phyloP scores from a whole-genome alignment of 2,888 invertebrate genomes.

The Muschampia plurimacula region DNA sequence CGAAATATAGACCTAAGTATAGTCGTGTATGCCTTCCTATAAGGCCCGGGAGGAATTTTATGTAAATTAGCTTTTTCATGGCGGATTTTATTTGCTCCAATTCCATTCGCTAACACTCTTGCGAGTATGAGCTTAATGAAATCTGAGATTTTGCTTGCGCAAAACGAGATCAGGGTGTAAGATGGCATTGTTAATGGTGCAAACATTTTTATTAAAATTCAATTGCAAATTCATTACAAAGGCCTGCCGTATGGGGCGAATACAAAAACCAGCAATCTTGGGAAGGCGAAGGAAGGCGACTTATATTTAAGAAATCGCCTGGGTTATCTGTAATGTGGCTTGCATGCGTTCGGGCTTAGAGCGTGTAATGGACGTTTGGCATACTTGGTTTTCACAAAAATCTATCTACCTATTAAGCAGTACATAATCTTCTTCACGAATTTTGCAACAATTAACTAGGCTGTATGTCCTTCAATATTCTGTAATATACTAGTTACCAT shows the following conservation, averaged over 20 bases:
- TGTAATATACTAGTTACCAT: constrained; percentile 35
- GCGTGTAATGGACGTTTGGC: background rate
- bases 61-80: constrained; percentile 68
- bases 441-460: background rate
- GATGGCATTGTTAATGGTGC: constrained; percentile 15
- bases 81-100: constrained; percentile 56
- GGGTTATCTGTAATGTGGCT: background rate
- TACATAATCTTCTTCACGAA: background rate
- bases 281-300: no score
- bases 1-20: constrained; percentile 38
- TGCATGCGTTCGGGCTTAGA: background rate
- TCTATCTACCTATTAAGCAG: background rate
- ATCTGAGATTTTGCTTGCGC: constrained; percentile 32
- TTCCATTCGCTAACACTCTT: constrained; percentile 43
- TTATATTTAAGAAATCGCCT: no score
- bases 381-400: background rate
- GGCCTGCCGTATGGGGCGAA: background rate
- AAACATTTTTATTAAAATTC: constrained; percentile 1
- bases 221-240: no score
- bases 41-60: constrained; percentile 67
- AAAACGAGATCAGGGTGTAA: constrained; percentile 15
- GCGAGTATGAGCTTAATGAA: constrained; percentile 45
- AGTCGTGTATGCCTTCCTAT: constrained; percentile 41
- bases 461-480: background rate
- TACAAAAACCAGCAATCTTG: background rate